phyloP scores from a whole-genome alignment of 2,113 vertebrate genomes.

The Boulengeromyrus knoepffleri region DNA sequence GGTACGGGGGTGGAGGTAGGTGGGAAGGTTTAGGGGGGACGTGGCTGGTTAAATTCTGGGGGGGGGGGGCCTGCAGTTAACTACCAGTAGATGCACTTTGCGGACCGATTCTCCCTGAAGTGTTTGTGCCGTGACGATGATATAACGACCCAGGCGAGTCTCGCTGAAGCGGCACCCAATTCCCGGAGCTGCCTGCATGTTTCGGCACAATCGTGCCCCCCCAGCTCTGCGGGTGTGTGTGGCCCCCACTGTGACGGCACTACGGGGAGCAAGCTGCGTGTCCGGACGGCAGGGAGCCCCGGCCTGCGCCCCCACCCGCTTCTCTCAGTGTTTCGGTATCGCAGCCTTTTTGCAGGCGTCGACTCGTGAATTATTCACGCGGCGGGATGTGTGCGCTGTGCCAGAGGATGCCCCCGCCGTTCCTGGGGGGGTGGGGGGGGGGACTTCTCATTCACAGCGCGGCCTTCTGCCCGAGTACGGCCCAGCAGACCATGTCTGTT shows the following conservation, averaged over 20 bases:
- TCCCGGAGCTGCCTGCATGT: background rate
- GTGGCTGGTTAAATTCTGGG: background rate
- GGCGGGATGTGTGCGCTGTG: background rate
- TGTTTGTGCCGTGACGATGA: background rate
- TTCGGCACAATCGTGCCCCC: background rate
- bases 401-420: background rate
- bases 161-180: background rate
- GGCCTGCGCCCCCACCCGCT: background rate
- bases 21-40: background rate
- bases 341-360: background rate
- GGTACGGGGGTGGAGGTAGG: background rate
- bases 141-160: background rate
- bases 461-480: background rate
- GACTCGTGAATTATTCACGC: slow-evolving; percentile 5
- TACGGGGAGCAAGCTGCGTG: background rate
- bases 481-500: background rate
- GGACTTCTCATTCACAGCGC: background rate
- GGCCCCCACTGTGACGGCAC: background rate
- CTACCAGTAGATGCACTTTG: background rate
- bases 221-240: background rate
- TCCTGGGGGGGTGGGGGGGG: background rate
- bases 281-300: background rate
- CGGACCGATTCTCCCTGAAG: background rate
- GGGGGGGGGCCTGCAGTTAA: background rate
- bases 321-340: background rate